Conservation (phyloP, 2,888 invertebrate species). For the Sinodicranocentrus sp. region DNA sequence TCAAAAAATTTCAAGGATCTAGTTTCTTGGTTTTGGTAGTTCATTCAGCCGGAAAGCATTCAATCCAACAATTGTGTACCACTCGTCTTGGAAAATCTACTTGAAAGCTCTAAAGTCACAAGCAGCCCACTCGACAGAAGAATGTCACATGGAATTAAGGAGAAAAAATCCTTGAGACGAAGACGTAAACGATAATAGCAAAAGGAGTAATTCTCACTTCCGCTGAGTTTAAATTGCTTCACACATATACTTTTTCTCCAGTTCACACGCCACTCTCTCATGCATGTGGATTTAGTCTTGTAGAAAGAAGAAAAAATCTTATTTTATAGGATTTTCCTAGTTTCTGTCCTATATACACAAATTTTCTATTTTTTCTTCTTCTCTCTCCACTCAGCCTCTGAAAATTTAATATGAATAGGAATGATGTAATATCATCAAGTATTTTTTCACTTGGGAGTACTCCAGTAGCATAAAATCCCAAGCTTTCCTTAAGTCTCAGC, state of each 20-base stretch:
- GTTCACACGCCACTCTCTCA: constrained; percentile 11
- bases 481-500: too few species aligned
- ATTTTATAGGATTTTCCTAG: too few species aligned
- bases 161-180: constrained; percentile 33
- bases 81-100: not conserved
- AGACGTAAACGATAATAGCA: constrained; percentile 46
- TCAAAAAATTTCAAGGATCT: not conserved
- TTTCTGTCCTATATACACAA: too few species aligned
- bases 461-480: too few species aligned
- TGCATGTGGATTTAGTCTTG: not conserved
- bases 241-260: constrained; percentile 30
- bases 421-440: too few species aligned
- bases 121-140: not conserved
- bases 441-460: too few species aligned
- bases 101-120: not conserved
- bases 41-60: constrained; percentile 41
- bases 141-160: constrained; percentile 42
- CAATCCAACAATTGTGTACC: not conserved
- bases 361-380: too few species aligned
- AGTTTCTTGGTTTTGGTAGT: constrained; percentile 17
- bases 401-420: too few species aligned
- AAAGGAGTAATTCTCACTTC: constrained; percentile 37
- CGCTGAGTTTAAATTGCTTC: constrained; percentile 43
- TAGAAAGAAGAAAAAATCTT: too few species aligned
- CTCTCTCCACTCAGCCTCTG: too few species aligned